Base-by-base conservation (phyloP, 2,113 vertebrate genomes). In the Mormoops blainvillei region DNA sequence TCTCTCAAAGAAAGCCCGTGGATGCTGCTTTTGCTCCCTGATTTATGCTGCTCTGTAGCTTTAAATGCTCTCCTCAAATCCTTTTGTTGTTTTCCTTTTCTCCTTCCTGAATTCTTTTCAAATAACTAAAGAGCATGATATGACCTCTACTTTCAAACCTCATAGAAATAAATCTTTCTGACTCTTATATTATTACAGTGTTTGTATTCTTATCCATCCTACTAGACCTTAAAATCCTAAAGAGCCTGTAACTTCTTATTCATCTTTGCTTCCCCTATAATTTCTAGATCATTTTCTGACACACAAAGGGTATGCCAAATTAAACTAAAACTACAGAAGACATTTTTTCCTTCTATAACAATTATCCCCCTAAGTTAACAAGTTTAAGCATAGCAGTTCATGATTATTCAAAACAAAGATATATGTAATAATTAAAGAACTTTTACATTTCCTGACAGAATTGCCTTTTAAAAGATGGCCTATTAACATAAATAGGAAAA, bases 81-180 rank as follows among this genome's bases (percentile, higher is more conserved):
- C 20, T 67, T 71, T 74, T 14, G 10, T 43, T 89, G 56, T 78
- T 77, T 43, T 77, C 70, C 43, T 12, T 85, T 93, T 86, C 48
- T 94, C 56, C 56, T 95, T 54, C 31, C 16, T 48, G 77, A 93
- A 92, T 92, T 91, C 58, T 88, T 52, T 65, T 61, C 28, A 88
- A 54, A 73, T 63, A 95, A 77, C 45, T 68, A 4, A 74, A 88
- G 85, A 77, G 58, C n/a, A 50, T 58, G 50, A 54, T 87, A 71
- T 26, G n/a, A 92, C 58, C 83, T 81, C 50, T 81, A 41, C 7
- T 82, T 92, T 70, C 31, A 82, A 93, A 43, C 15, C 18, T 73
- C 58, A 84, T 4, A 81, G 65, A 87, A 88, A n/a, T 71, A 91
- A 77, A 77, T 86, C 81, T 90, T 94, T 18, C 52, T 90, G 0